Evolutionary conservation across 1,140 invertebrate species (phyloP).

Genomic region (Lethocerus indicus): DNA sequence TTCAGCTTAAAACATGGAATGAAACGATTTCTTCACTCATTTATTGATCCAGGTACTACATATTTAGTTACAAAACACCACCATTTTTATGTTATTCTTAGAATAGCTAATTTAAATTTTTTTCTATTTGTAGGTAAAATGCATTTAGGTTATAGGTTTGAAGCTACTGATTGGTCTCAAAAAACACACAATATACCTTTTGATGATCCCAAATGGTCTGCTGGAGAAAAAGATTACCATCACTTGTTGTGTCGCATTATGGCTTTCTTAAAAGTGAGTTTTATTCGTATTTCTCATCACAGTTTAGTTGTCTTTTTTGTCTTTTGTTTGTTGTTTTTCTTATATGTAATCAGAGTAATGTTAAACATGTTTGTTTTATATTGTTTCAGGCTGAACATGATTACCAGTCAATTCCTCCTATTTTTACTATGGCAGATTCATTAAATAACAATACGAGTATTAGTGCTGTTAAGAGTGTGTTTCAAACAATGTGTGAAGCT

Average conservation of each 20-base stretch:
- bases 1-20: not conserved
- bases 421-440: slow-evolving; percentile 5
- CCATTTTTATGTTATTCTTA: not conserved
- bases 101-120: not conserved
- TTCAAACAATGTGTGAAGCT: not conserved
- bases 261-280: too few species aligned
- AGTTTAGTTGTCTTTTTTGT: too few species aligned
- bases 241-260: too few species aligned
- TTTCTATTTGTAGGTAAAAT: not conserved
- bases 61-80: not conserved
- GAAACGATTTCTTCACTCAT: not conserved
- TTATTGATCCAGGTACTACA: not conserved
- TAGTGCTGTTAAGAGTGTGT: not conserved
- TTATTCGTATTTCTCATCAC: too few species aligned
- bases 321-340: too few species aligned
- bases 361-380: too few species aligned
- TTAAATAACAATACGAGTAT: slow-evolving; percentile 2
- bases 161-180: not conserved
- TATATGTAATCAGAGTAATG: too few species aligned
- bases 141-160: not conserved
- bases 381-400: too few species aligned
- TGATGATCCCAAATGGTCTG: not conserved
- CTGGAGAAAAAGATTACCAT: too few species aligned
- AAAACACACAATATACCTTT: not conserved
- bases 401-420: too few species aligned